Evolutionary conservation across 23 tunicate species (phyloP).

Genomic region (Styela clava): DNA sequence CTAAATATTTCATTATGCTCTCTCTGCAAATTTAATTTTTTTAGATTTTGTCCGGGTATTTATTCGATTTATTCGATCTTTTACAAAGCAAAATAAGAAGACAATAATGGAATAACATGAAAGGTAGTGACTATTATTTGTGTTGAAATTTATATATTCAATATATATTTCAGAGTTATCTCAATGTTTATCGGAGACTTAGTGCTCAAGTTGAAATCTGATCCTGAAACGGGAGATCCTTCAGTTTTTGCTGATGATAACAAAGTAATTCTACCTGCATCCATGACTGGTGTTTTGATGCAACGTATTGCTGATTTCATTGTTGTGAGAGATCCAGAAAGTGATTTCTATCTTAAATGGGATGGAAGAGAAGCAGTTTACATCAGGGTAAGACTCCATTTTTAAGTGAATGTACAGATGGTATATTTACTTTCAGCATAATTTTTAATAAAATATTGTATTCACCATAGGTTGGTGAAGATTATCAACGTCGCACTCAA

Average conservation of each 20-base stretch:
- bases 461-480: slow-evolving; percentile 79
- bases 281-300: slow-evolving; percentile 90
- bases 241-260: slow-evolving; percentile 74
- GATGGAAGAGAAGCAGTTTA: slow-evolving; percentile 89
- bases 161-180: slow-evolving; percentile 64
- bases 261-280: slow-evolving; percentile 68
- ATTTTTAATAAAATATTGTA: background rate
- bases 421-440: background rate
- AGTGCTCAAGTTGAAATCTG: slow-evolving; percentile 63
- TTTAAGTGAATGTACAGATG: too few relatives aligned
- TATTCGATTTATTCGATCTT: too few relatives aligned
- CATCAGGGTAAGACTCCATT: slow-evolving; percentile 54
- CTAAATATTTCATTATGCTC: too few relatives aligned
- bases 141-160: too few relatives aligned
- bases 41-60: too few relatives aligned
- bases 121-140: too few relatives aligned
- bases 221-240: slow-evolving; percentile 63
- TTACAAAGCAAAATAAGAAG: too few relatives aligned
- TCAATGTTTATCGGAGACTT: slow-evolving; percentile 78
- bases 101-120: too few relatives aligned
- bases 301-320: slow-evolving; percentile 97
- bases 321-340: slow-evolving; percentile 93
- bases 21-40: too few relatives aligned
- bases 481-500: slow-evolving; percentile 61
- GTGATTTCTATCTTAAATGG: slow-evolving; percentile 92